phyloP scores from a whole-genome alignment of 2,888 invertebrate genomes.

The Phortica okadai region DNA sequence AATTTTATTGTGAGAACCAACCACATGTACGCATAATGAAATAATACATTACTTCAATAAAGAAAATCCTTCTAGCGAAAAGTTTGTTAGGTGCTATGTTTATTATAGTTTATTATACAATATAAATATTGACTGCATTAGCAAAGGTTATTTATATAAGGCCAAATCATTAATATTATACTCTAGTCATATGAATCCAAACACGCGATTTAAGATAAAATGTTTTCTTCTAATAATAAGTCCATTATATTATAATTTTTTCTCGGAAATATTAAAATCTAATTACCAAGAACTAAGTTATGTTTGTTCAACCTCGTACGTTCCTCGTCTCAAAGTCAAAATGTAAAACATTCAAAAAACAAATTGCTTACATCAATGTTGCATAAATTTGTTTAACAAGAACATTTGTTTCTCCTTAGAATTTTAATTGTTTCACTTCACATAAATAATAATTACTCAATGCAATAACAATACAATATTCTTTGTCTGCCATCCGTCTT shows the following conservation, averaged over 20 bases:
- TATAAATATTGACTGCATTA: too few relatives aligned
- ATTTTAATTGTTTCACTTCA: slow-evolving; percentile 1
- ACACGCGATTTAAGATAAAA: too few relatives aligned
- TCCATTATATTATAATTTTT: background rate
- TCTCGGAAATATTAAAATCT: background rate
- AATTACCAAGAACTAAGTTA: background rate
- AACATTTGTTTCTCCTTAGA: background rate
- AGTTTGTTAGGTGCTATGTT: too few relatives aligned
- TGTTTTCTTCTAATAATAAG: too few relatives aligned
- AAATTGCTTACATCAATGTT: background rate
- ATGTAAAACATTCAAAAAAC: background rate
- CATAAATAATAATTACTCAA: slow-evolving; percentile 10
- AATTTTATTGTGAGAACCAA: too few relatives aligned
- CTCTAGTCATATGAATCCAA: too few relatives aligned
- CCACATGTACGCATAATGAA: too few relatives aligned
- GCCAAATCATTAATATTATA: background rate
- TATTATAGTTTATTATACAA: too few relatives aligned
- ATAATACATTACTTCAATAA: too few relatives aligned
- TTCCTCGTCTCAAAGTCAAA: background rate
- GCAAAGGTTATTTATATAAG: background rate
- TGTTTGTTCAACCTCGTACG: background rate
- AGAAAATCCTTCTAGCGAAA: too few relatives aligned
- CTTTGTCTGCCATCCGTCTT: background rate
- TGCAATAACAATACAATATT: background rate
- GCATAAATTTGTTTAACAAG: slow-evolving; percentile 13